Evolutionary conservation across 2,888 invertebrate genomes (phyloP), one percentile per base, ranked within the genome.

Genomic region (Agriopis leucophaearia): DNA sequence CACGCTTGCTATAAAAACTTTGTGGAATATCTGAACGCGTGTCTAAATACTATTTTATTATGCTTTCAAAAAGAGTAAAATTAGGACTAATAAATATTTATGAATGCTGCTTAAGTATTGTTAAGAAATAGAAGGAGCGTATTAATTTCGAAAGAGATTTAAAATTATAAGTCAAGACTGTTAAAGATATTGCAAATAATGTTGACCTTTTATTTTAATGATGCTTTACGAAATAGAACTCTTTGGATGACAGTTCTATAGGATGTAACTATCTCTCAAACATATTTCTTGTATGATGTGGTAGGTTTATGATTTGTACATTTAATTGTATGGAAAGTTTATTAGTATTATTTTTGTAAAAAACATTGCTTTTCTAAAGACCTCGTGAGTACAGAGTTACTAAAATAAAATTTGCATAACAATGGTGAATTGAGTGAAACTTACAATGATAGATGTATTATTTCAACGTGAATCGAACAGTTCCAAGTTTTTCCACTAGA

Each of bases 1-100:
- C 92, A 93, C 92, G 93, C 92, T 86, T 81, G 80, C 81, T 72
- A 77, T 87, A 84, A 84, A 82, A 78, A 83, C 78, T 82, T 77
- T 81, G 86, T 88, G 85, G 61, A 88, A 88, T 89, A 87, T 84
- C 83, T 78, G 74, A 84, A 84, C 76, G 77, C 78, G 74, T 78
- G 78, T 61, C 60, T 77, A 73, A 74, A 72, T 71, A 64, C 68
- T 27, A 27, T 27, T 27, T 27, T 3, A 27, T 27, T 27, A 27
- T 27, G 27, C 70, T 69, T 79, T 78, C 69, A 42, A 42, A 62
- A 47, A 61, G 45, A 54, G n/a, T 58, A 54, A 60, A 68, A 56
- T 72, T 74, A 75, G 60, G 56, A 55, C 50, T 58, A 74, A 64
- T 72, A 66, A 69, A 57, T 62, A 44, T 50, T 70, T 70, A 48